Base-by-base conservation (phyloP, 1,140 invertebrate genomes). In the Leptoteleia sp. region DNA sequence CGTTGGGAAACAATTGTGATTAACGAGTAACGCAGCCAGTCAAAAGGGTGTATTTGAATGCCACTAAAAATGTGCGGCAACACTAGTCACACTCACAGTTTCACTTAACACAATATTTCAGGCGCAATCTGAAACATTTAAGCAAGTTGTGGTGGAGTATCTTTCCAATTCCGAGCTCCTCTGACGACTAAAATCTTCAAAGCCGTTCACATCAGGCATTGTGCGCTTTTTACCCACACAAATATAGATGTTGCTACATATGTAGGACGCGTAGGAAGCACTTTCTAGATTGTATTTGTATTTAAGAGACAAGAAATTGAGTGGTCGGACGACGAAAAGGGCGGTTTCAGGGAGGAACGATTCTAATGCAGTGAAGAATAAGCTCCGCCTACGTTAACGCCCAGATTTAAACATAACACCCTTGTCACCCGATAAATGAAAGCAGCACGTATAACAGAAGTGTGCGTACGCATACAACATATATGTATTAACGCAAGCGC, bases 251-350 rank as follows among this genome's bases (percentile, higher is more conserved):
- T 76, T 57, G 45, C 45, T 76, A 67, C 71, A 76, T 61, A 62
- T 75, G 71, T 76, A 68, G 54, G 38, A 68, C 55, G 54, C 62
- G 62, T 68, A 68, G 62, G 62, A 68, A 61, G 72, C 61, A 67
- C 72, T 75, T 75, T 75, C 61, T 52, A 67, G 72, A 54, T 76
- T 67, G 72, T 76, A 42, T 76, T 47, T 68, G 72, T 76, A 68
- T 76, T 76, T 61, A 76, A 76, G 62, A 62, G 55, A 62, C 62
- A 64, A 68, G 64, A 64, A 64, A 68, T 62, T 76, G 72, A 76
- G 72, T 68, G 72, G 62, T 68, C 62, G 54, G 55, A 31, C 19
- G 52, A 40, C 31, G 5, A 61, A 67, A 62, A 62, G 72, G 72
- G 52, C 71, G 71, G 54, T 25, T 55, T 54, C 7, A 64, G 72